These are phyloP conservation scores for Acheta domesticus DNA, from an alignment of 2,888 invertebrate species.

Conservation along the genomic window DNA sequence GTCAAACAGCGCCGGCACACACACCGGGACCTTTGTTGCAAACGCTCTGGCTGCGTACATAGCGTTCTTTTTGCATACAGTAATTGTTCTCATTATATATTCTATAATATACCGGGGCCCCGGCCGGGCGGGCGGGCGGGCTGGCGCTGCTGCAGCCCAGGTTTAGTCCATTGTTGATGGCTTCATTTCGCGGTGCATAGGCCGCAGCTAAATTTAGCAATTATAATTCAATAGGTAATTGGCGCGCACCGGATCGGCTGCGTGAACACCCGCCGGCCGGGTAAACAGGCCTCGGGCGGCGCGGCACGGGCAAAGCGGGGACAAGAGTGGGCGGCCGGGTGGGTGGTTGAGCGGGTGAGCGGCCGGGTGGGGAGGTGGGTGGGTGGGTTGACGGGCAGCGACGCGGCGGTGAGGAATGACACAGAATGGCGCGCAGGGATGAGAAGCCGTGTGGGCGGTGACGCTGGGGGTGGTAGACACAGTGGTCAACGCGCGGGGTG, in stretches of 20 bases:
- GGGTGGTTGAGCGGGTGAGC: background rate
- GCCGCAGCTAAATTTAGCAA: background rate
- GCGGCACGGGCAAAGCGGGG: background rate
- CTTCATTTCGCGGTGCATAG: slow-evolving; percentile 2
- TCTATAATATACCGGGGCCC: background rate
- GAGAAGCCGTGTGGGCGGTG: too few relatives aligned
- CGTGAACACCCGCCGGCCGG: background rate
- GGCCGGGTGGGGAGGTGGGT: background rate
- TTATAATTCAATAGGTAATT: slow-evolving; percentile 18
- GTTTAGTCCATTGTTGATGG: slow-evolving; percentile 18
- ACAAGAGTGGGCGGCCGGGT: background rate
- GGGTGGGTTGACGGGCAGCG: background rate
- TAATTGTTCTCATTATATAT: slow-evolving; percentile 18
- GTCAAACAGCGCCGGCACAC: slow-evolving; percentile 18
- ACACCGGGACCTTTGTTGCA: slow-evolving; percentile 18
- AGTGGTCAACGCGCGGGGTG: too few relatives aligned
- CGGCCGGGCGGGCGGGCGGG: background rate
- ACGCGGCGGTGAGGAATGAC: too few relatives aligned
- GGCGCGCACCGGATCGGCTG: background rate
- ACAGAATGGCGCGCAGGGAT: too few relatives aligned
- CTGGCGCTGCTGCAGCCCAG: background rate
- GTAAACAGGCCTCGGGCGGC: background rate
- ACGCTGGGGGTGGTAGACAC: too few relatives aligned
- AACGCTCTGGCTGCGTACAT: slow-evolving; percentile 7
- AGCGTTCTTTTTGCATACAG: slow-evolving; percentile 18